Evolutionary conservation across 2,888 invertebrate genomes (phyloP).

Genomic region (Lymantria monacha): DNA sequence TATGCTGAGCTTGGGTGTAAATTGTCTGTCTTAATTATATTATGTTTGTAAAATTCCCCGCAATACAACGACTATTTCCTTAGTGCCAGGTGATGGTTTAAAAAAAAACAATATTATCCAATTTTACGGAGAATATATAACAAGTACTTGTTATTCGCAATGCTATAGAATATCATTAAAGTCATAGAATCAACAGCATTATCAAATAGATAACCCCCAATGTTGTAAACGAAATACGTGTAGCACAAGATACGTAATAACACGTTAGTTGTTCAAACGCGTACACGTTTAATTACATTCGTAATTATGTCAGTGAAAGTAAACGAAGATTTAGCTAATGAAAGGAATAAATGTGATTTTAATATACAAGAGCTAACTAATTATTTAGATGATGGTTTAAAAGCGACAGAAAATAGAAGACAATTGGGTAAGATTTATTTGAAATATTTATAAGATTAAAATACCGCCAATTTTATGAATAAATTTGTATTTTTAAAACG

Average conservation of each 20-base stretch:
- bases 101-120: too few species aligned
- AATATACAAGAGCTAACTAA: constrained; percentile 87
- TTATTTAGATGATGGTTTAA: constrained; percentile 87
- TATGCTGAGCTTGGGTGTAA: too few species aligned
- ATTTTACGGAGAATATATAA: too few species aligned
- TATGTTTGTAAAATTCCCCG: too few species aligned
- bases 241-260: not conserved
- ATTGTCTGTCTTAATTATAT: too few species aligned
- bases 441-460: not conserved
- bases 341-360: constrained; percentile 87
- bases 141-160: too few species aligned
- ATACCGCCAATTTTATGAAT: not conserved
- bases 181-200: not conserved
- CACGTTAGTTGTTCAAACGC: not conserved
- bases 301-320: constrained; percentile 45
- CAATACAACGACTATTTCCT: too few species aligned
- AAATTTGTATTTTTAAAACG: too few species aligned
- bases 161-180: too few species aligned
- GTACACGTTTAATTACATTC: not conserved
- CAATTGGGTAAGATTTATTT: constrained; percentile 44
- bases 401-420: constrained; percentile 85
- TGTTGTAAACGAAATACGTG: too few species aligned
- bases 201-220: not conserved
- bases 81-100: too few species aligned
- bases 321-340: constrained; percentile 86